Conservation (phyloP, 2,888 invertebrate species). For the Lumbricus terrestris region DNA sequence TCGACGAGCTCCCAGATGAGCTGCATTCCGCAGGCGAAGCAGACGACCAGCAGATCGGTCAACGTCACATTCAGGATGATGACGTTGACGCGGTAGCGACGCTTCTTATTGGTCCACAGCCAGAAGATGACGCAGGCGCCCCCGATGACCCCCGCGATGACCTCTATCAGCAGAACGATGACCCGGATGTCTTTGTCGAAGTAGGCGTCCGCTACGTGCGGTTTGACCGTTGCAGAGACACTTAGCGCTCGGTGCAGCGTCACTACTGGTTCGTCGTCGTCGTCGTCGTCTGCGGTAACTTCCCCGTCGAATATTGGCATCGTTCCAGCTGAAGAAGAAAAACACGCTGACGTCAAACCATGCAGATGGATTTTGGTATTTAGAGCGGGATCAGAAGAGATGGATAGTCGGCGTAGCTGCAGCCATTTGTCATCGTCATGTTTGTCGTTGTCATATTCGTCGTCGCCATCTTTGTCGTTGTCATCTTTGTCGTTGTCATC, state of each 20-base stretch:
- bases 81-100: constrained; percentile 52
- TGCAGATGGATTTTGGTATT: too few species aligned
- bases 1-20: constrained; percentile 42
- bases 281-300: background rate
- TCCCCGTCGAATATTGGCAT: background rate
- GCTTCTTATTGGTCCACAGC: constrained; percentile 48
- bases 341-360: background rate
- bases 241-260: background rate
- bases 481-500: too few species aligned
- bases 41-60: constrained; percentile 55
- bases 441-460: background rate
- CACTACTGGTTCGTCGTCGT: background rate
- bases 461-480: background rate
- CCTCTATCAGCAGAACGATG: constrained; percentile 46
- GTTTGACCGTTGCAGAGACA: background rate
- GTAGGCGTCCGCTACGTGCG: constrained; percentile 48
- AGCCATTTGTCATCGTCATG: constrained; percentile 11
- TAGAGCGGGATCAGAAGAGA: background rate
- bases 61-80: constrained; percentile 56
- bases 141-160: constrained; percentile 49
- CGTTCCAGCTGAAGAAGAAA: background rate
- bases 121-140: constrained; percentile 52
- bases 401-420: background rate
- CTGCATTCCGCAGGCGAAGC: constrained; percentile 37
- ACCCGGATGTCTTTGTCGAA: constrained; percentile 46